A percentile compares a stretch with the other conserved stretches of the same genome.
These are phyloP conservation scores for Hystrix cristata DNA, from an alignment of 2,113 vertebrate genomes.

Conservation along the genomic window DNA sequence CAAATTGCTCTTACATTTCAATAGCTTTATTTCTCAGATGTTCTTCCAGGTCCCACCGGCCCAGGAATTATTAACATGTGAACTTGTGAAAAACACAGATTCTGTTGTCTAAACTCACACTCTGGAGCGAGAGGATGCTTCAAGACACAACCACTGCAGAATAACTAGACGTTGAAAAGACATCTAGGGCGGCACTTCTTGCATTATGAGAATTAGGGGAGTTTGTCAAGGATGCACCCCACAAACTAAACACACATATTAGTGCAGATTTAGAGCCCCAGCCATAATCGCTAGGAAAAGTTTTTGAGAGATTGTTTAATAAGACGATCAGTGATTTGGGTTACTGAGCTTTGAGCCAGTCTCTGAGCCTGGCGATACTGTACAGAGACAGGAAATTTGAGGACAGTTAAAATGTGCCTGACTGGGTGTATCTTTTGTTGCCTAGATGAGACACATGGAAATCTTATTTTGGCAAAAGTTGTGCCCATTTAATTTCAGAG, in stretches of 20 bases:
- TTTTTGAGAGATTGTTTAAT: neutral
- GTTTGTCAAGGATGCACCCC: neutral
- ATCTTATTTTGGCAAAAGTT: neutral
- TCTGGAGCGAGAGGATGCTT: neutral
- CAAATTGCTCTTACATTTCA: neutral
- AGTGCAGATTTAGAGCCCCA: neutral
- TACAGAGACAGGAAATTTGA: neutral
- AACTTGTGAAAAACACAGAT: neutral
- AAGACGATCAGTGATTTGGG: neutral
- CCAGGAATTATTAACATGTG: neutral
- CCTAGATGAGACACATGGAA: neutral
- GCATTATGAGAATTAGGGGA: neutral
- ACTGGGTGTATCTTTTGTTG: neutral
- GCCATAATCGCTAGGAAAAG: neutral
- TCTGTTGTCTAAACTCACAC: neutral
- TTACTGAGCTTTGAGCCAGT: neutral
- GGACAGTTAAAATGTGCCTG: neutral
- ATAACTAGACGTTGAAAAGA: neutral
- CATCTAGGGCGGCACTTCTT: neutral
- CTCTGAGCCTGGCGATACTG: neutral
- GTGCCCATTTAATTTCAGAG: neutral
- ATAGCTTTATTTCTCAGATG: neutral
- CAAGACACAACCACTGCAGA: neutral
- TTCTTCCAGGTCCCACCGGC: neutral
- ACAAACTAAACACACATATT: neutral